Percentiles rank a stretch among this genome's conserved stretches.
phyloP scores from a whole-genome alignment of 2,888 invertebrate species.

The Clunio marinus region DNA sequence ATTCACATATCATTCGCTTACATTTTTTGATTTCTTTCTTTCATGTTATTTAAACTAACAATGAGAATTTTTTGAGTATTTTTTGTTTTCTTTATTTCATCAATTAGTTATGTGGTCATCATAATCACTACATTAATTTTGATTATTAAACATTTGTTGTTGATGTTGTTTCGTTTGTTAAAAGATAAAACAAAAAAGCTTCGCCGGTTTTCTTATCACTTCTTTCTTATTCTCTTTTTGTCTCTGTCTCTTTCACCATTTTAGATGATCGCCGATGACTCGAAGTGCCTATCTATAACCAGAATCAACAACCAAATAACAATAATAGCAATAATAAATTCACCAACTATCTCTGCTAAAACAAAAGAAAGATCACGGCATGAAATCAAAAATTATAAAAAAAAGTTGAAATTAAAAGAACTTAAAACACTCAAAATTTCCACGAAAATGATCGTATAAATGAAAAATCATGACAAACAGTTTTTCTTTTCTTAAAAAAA shows the following conservation, averaged over 20 bases:
- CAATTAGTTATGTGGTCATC: background rate
- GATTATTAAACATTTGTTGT: background rate
- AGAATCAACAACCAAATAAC: conserved; percentile 34
- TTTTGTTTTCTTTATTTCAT: no score
- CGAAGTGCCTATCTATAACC: conserved; percentile 45
- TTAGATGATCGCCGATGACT: conserved; percentile 52
- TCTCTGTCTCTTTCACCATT: background rate
- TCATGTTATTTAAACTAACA: no score
- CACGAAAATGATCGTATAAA: no score
- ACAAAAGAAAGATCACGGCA: background rate
- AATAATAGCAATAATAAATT: conserved; percentile 35
- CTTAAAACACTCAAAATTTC: no score
- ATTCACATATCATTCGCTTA: no score
- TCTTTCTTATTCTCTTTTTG: conserved; percentile 10
- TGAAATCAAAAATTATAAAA: no score
- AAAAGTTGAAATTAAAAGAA: background rate
- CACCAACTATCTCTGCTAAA: conserved; percentile 37
- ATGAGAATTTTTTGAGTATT: no score
- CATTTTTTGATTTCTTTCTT: no score
- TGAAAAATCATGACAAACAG: no score
- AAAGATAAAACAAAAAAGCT: background rate
- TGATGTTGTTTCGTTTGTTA: no score
- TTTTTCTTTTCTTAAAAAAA: no score
- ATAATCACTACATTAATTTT: background rate
- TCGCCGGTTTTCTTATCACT: background rate